Evolutionary conservation across 1,140 invertebrate genomes (phyloP), one percentile per base, ranked within the genome.

Genomic region (Drosophila carrolli): DNA sequence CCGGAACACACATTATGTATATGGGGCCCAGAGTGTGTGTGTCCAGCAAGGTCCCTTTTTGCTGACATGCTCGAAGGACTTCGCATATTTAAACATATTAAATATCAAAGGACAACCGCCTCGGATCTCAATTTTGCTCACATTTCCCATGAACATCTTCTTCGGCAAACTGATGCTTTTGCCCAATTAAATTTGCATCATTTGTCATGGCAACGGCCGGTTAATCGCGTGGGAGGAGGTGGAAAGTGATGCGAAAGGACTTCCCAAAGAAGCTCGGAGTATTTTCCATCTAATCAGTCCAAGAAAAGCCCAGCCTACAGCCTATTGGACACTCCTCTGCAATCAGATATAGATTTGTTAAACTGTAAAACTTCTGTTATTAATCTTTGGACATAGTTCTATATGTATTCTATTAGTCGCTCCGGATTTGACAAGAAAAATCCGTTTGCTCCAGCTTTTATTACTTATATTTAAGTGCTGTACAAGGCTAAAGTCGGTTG

Each of bases 31-130:
- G 57, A 73, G 50, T 72, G 55, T 66, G 58, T 43, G 37, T 23
- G 46, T 66, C 59, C 53, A 46, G 54, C 41, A 51, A 55, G 60
- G 53, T 75, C 47, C 44, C n/a, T 51, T 68, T 47, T 53, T 68
- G 58, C 59, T 72, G 66, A 65, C 78, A 78, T 78, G 83, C 79
- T 79, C 78, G 75, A 77, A 62, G 70, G 83, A 84, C 77, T 86
- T 88, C 76, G 84, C 83, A 86, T 86, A 88, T 86, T 86, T 86
- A 86, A 86, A 76, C 83, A 86, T 86, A 86, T 86, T 86, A 86
- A 83, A 86, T 86, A 86, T 86, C 83, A 86, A 86, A 86, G 82
- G 79, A 86, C 78, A 66, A 58, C 66, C 47, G 56, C 23, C 57
- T 63, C 62, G 37, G 61, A 43, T 84, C 71, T 72, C 61, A 84